phyloP scores from a whole-genome alignment of 2,797 vertebrate genomes.

The Nasua narica region DNA sequence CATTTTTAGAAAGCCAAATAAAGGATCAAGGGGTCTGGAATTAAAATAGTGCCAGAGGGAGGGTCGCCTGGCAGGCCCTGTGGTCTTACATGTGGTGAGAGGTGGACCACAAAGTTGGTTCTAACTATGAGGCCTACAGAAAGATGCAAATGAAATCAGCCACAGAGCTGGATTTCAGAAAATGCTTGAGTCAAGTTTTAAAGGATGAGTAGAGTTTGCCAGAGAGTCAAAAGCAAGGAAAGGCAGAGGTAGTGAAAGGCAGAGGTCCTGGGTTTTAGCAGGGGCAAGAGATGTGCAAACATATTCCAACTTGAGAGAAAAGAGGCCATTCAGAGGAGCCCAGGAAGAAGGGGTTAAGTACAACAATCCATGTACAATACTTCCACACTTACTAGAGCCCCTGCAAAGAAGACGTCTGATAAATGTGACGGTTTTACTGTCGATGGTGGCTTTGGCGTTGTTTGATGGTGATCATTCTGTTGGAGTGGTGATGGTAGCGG shows the following conservation, averaged over 20 bases:
- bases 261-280: neutral
- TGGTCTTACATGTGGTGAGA: fast-evolving
- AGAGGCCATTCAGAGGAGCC: neutral
- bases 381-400: too few species aligned
- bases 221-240: neutral
- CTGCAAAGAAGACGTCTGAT: neutral
- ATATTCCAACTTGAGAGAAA: neutral
- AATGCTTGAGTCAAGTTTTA: neutral
- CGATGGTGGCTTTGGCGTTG: neutral
- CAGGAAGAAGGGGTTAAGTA: too few species aligned
- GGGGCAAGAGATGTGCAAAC: neutral
- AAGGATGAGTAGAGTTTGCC: neutral
- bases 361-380: neutral
- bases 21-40: neutral
- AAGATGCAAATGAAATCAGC: neutral
- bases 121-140: neutral
- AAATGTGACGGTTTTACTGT: neutral
- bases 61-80: fast-evolving
- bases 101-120: neutral
- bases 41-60: neutral
- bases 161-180: neutral
- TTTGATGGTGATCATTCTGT: too few species aligned
- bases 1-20: neutral
- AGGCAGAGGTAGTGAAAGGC: neutral
- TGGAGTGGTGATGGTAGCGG: neutral